Base-by-base conservation (phyloP, 2,797 vertebrate genomes). In the Capromys pilorides region DNA sequence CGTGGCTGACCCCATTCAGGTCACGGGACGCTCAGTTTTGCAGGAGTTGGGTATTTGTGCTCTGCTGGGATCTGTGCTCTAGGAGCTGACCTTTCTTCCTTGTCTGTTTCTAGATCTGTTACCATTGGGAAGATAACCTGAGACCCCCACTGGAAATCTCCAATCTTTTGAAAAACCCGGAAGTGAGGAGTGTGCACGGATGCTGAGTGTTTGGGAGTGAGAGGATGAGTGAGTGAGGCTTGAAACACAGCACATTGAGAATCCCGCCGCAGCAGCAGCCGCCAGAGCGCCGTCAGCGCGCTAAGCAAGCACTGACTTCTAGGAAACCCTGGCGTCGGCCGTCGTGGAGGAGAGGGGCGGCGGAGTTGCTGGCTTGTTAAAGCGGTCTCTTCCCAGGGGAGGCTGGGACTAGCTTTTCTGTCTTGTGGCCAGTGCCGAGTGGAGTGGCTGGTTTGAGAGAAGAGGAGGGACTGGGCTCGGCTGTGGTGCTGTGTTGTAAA, bases 181-280 rank as follows among this genome's bases (percentile, higher is more conserved):
- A 99, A 99, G 99, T 97, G 98, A 98, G 98, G 98, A 98, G 99
- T 98, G 98, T 98, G 99, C 98, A 98, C 98, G 98, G 98, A 99
- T 99, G 98, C 98, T 98, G 99, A 99, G 98, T 99, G 99, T 98
- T 98, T 99, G 98, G 98, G 99, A 98, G 98, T 99, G 99, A 98
- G 98, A 98, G 99, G 98, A 98, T 99, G 99, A 98, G 98, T 98
- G 98, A 98, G 98, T 99, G 98, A 99, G 98, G 98, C 98, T 99
- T 99, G 99, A 99, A 97, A 98, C 99, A 99, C 98, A 99, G 99
- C 99, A 99, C 98, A 98, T 98, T 98, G 98, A 98, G 98, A 98
- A 98, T 98, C 98, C 98, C 98, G 98, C 98, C 98, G 96, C 98
- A 97, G 98, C 98, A 96, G 96, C 98, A 96, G 95, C 97, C 98